Conservation (phyloP, 2,113 vertebrate genomes). For the Kryptolebias marmoratus region DNA sequence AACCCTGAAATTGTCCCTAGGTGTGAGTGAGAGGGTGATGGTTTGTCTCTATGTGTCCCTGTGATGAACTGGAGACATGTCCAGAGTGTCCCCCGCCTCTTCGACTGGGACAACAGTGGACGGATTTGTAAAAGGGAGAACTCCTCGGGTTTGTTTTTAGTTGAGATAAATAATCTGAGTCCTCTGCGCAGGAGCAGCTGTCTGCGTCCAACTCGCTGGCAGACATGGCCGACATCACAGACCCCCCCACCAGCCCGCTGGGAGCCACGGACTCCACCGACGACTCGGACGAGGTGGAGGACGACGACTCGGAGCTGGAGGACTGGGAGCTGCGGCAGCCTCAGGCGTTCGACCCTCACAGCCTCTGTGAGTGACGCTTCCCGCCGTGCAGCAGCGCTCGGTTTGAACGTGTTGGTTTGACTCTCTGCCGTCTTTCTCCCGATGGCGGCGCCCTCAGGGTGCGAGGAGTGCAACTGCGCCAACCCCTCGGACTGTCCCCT, state of each 20-base stretch:
- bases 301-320: constrained; percentile 92
- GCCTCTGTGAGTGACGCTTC: constrained; percentile 86
- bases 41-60: no score
- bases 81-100: no score
- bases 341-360: constrained; percentile 91
- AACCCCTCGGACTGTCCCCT: constrained; percentile 90
- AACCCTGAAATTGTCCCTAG: no score
- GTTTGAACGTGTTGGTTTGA: not conserved
- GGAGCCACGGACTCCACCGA: constrained; percentile 89
- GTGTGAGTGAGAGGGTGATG: no score
- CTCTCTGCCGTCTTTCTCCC: not conserved
- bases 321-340: constrained; percentile 92
- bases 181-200: constrained; percentile 81
- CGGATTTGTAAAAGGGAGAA: no score
- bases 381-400: no score
- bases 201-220: constrained; percentile 86
- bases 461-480: constrained; percentile 92
- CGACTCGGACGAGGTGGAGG: constrained; percentile 92
- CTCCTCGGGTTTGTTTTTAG: no score
- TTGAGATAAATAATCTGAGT: not conserved
- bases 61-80: no score
- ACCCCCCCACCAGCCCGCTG: constrained; percentile 83
- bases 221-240: constrained; percentile 84
- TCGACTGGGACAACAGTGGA: no score
- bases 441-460: constrained; percentile 82